Evolutionary conservation across 2,797 vertebrate genomes (phyloP), one percentile per base, ranked within the genome.

Genomic region (Eospalax fontanierii): DNA sequence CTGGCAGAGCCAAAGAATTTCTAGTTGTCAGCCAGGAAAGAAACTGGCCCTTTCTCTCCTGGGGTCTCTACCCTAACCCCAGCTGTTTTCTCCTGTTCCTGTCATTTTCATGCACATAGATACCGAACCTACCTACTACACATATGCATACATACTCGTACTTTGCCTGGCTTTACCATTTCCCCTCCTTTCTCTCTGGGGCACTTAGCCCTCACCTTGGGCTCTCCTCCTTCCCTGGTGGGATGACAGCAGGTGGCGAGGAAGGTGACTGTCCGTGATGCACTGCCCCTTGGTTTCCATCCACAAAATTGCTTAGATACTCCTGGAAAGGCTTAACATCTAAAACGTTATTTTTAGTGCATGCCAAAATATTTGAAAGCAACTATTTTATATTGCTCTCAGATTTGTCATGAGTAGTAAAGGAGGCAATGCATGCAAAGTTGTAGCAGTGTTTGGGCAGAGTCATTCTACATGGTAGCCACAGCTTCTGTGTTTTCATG

Each of bases 241-340:
- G 11, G 40, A 50, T 14, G 26, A 74, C 10, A 74, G 35, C 46
- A 91, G 65, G 85, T 24, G 3, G 63, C 35, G 26, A 46, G 9
- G 79, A 81, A 59, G 10, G 10, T 35, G 24, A 68, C 73, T 63
- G 30, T 18, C 35, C 24, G 22, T n/a, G 24, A 1, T n/a, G 2
- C 1, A 33, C 66, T 84, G 73, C 9, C 4, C 28, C 38, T 30
- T 24, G 26, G 21, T 71, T 93, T 40, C 14, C 74, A 90, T 76
- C 50, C 35, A 66, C 38, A n/a, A 63, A 86, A 70, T 84, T 57
- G 50, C 40, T 80, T 28, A 15, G 87, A 30, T 59, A 70, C 22
- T 87, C 57, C 73, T 87, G 15, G 24, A 94, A 73, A 92, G 38
- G 57, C 19, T 84, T 81, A 75, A 68, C n/a, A 19, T 78, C 95